Conservation (phyloP, 2,797 vertebrate species). For the Malurus splendens region DNA sequence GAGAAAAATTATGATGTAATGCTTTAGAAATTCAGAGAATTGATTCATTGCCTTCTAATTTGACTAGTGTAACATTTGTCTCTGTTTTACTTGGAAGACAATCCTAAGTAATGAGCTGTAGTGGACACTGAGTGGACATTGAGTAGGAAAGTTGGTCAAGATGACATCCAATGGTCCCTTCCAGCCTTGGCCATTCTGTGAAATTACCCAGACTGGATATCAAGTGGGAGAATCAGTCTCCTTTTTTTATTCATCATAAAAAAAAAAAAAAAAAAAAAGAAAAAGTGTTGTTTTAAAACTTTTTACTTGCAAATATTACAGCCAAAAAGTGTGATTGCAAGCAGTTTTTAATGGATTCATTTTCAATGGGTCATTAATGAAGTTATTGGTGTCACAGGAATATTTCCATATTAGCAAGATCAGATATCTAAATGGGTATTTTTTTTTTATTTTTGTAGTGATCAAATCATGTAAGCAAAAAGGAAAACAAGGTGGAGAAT, state of each 20-base stretch:
- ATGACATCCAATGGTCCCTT: not conserved
- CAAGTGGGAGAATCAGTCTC: not conserved
- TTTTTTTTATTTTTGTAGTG: not conserved
- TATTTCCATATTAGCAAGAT: not conserved
- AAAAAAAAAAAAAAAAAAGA: not conserved
- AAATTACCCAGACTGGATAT: not conserved
- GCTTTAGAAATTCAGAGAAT: not conserved
- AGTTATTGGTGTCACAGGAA: not conserved
- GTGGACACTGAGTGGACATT: no score
- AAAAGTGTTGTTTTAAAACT: not conserved
- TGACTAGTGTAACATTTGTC: not conserved
- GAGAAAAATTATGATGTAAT: not conserved
- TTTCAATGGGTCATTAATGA: not conserved
- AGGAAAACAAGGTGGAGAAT: not conserved
- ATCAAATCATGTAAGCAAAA: not conserved
- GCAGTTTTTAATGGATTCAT: not conserved
- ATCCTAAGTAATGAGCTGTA: not conserved
- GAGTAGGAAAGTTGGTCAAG: not conserved
- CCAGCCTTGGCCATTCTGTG: not conserved
- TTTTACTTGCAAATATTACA: not conserved
- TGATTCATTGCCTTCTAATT: not conserved
- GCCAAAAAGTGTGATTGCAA: not conserved
- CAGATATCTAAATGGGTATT: not conserved
- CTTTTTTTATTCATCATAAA: not conserved
- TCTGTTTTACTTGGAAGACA: not conserved